phyloP scores from a whole-genome alignment of 2,113 vertebrate species.

The Clarias batrachus region DNA sequence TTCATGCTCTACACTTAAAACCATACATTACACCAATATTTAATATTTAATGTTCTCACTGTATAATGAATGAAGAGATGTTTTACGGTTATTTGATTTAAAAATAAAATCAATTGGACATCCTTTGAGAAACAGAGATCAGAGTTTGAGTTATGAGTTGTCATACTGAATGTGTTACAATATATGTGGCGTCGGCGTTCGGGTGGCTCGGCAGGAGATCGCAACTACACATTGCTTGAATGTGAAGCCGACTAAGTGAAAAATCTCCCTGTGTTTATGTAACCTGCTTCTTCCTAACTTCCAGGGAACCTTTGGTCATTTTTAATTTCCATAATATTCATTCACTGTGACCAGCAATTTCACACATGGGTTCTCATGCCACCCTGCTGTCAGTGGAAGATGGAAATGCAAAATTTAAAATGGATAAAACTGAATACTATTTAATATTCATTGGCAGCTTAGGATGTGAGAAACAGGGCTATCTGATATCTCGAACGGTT shows the following conservation, averaged over 20 bases:
- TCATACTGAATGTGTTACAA: neutral
- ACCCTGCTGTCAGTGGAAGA: slow-evolving; percentile 3
- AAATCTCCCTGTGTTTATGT: neutral
- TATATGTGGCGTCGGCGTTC: neutral
- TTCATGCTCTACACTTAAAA: too few species aligned
- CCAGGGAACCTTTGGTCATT: slow-evolving; percentile 15
- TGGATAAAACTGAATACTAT: neutral
- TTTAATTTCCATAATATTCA: slow-evolving; percentile 29
- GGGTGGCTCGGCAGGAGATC: neutral
- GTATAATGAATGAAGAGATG: neutral
- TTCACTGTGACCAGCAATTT: slow-evolving; percentile 24
- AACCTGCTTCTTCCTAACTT: neutral
- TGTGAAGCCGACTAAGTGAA: neutral
- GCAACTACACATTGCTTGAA: neutral
- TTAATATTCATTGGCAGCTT: slow-evolving; percentile 19
- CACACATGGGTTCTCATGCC: slow-evolving; percentile 25
- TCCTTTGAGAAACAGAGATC: neutral
- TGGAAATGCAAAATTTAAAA: slow-evolving; percentile 11
- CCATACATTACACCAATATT: neutral
- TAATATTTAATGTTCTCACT: neutral
- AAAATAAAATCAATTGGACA: neutral
- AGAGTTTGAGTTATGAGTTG: neutral
- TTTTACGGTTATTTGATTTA: neutral
- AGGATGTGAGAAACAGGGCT: slow-evolving; percentile 10
- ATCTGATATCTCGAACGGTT: neutral